phyloP scores from a whole-genome alignment of 2,888 invertebrate genomes.

The Parthenolecanium corni region DNA sequence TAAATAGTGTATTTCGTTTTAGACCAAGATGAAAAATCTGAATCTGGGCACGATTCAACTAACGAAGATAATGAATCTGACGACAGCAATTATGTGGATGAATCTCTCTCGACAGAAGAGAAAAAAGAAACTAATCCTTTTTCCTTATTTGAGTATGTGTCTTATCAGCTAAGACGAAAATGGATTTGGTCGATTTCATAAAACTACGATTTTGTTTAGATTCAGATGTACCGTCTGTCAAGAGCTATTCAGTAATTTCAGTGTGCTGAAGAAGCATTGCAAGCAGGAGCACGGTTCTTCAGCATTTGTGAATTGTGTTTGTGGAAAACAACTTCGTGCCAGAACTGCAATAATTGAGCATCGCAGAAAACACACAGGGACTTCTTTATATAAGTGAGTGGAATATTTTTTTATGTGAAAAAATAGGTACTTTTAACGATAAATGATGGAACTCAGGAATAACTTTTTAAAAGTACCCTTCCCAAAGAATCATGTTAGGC shows the following conservation, averaged over 20 bases:
- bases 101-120: neutral
- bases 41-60: neutral
- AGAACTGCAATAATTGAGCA: constrained; percentile 46
- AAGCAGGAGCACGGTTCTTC: constrained; percentile 39
- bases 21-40: neutral
- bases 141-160: constrained; percentile 17
- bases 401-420: too few relatives aligned
- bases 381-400: constrained; percentile 44
- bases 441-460: too few relatives aligned
- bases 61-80: constrained; percentile 12
- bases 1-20: too few relatives aligned
- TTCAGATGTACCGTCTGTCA: constrained; percentile 42
- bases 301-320: constrained; percentile 42
- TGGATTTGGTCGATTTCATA: too few relatives aligned
- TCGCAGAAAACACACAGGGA: constrained; percentile 45
- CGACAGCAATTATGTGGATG: constrained; percentile 3
- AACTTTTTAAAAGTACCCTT: too few relatives aligned
- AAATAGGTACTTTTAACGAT: too few relatives aligned
- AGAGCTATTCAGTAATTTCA: constrained; percentile 43
- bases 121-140: constrained; percentile 12
- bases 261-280: constrained; percentile 42
- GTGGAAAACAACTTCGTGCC: constrained; percentile 44
- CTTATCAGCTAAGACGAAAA: too few relatives aligned
- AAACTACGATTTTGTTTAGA: constrained; percentile 38
- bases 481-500: too few relatives aligned